Base-by-base conservation (phyloP, 2,113 vertebrate genomes). In the Alethe castanea region DNA sequence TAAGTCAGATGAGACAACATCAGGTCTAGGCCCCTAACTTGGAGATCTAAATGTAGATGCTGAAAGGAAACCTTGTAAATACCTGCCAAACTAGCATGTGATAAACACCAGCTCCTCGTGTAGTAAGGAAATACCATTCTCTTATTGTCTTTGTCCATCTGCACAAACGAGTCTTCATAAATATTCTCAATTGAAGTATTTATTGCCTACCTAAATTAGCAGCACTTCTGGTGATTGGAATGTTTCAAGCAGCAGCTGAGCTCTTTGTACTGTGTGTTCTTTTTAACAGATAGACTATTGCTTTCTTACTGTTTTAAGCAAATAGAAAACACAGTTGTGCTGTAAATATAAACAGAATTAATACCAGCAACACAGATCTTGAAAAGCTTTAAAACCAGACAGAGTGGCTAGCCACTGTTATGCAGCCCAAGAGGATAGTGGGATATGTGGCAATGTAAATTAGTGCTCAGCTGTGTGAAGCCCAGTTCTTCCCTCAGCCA, bases 131-230 rank as follows among this genome's bases (percentile, higher is more conserved):
- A 64, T 81, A 67, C 19, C 33, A 33, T 74, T 64, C 42, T 86
- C 31, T 89, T 78, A 74, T 67, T 94, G 77, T 91, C 73, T 91
- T 67, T 71, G 42, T 74, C 61, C 88, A 86, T 82, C 83, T 94
- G 86, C 80, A 92, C 56, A 89, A 88, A 67, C n/a, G 94, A 86
- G 25, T n/a, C 80, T 89, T 79, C 76, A 89, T 88, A 96, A 95
- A 92, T 92, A 86, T 86, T 92, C 57, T 79, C 60, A 86, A 78
- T 78, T 80, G 67, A 94, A 94, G 35, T 81, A 81, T 94, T 95
- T 92, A 81, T 92, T 13, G 7, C 28, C 77, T 84, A 74, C 81
- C 47, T 86, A 92, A 95, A 94, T 92, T 81, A 96, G 59, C 67
- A 95, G 44, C 72, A 88, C 80, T 93, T 94, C 62, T 93, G 71